Percentiles rank a stretch among this genome's conserved stretches.
These are phyloP conservation scores for Ichneumoninae sp. DNA, from an alignment of 2,888 invertebrate species.

Conservation along the genomic window DNA sequence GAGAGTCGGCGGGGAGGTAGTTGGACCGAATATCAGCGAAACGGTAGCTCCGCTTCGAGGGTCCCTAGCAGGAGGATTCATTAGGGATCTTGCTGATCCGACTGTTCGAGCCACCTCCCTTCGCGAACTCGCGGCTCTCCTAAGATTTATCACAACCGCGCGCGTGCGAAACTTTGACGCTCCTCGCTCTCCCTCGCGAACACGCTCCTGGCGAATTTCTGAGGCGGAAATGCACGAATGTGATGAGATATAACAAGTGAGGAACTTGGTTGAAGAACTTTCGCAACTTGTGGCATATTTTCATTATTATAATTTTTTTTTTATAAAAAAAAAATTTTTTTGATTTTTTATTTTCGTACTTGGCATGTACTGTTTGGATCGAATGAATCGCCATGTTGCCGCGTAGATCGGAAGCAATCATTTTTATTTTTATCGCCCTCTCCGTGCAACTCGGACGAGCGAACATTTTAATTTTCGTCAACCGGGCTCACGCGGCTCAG, in stretches of 20 bases:
- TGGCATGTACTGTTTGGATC: not conserved
- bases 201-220: slow-evolving; percentile 13
- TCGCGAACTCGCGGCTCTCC: slow-evolving; percentile 64
- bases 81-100: slow-evolving; percentile 81
- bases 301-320: not conserved
- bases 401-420: slow-evolving; percentile 13
- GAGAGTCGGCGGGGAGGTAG: slow-evolving; percentile 56
- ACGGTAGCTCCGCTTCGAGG: slow-evolving; percentile 70
- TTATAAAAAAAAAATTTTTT: not conserved
- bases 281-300: not conserved
- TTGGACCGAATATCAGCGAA: slow-evolving; percentile 36
- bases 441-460: slow-evolving; percentile 58
- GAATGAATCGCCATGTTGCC: not conserved
- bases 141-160: slow-evolving; percentile 80
- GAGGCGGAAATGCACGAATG: slow-evolving; percentile 6
- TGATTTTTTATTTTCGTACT: too few species aligned
- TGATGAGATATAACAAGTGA: not conserved
- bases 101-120: slow-evolving; percentile 69
- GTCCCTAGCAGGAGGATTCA: slow-evolving; percentile 77
- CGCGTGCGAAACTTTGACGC: slow-evolving; percentile 56
- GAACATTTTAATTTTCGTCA: slow-evolving; percentile 73
- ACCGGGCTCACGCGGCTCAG: slow-evolving; percentile 51
- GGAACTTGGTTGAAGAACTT: not conserved
- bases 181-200: not conserved
- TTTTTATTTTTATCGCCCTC: slow-evolving; percentile 17